Conservation (phyloP, 2,888 invertebrate genomes). For the Ormyrus thymus region DNA sequence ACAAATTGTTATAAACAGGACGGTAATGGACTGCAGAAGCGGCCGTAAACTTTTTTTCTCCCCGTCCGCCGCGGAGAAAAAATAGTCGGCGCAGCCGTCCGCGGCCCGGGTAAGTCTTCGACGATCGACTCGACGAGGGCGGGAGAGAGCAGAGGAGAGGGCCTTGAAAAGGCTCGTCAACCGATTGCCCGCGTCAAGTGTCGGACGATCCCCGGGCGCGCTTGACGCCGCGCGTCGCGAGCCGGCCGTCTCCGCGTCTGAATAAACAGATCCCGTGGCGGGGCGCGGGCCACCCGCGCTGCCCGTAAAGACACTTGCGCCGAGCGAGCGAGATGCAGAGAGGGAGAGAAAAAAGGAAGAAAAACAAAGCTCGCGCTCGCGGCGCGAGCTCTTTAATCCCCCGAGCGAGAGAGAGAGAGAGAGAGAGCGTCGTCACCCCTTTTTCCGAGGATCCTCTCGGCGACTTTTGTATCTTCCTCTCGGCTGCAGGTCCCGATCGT, state of each 20-base stretch:
- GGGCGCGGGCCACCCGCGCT: constrained; percentile 43
- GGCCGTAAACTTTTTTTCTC: constrained; percentile 67
- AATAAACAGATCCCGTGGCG: constrained; percentile 49
- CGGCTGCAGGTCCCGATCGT: too few relatives aligned
- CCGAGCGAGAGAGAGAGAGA: not conserved
- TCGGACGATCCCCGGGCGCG: not conserved
- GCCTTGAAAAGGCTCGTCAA: too few relatives aligned
- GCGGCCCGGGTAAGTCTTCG: too few relatives aligned
- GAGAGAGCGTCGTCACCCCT: constrained; percentile 21
- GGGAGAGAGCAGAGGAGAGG: too few relatives aligned
- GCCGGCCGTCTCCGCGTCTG: constrained; percentile 23
- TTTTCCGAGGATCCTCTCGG: not conserved
- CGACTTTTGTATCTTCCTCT: constrained; percentile 14
- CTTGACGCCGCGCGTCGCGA: constrained; percentile 7
- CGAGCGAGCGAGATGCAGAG: too few relatives aligned
- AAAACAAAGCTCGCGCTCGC: not conserved
- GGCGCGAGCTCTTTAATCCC: constrained; percentile 38
- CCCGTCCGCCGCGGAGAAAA: constrained; percentile 50
- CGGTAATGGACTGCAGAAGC: constrained; percentile 74
- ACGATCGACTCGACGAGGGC: too few relatives aligned
- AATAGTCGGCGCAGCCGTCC: too few relatives aligned
- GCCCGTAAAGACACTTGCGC: constrained; percentile 41
- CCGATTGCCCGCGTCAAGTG: too few relatives aligned
- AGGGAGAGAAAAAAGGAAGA: constrained; percentile 1
- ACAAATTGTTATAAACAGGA: constrained; percentile 72